A percentile compares a stretch with the other conserved stretches of the same genome.
Evolutionary conservation across 2,797 vertebrate genomes (phyloP).

Genomic region (Spheniscus humboldti): DNA sequence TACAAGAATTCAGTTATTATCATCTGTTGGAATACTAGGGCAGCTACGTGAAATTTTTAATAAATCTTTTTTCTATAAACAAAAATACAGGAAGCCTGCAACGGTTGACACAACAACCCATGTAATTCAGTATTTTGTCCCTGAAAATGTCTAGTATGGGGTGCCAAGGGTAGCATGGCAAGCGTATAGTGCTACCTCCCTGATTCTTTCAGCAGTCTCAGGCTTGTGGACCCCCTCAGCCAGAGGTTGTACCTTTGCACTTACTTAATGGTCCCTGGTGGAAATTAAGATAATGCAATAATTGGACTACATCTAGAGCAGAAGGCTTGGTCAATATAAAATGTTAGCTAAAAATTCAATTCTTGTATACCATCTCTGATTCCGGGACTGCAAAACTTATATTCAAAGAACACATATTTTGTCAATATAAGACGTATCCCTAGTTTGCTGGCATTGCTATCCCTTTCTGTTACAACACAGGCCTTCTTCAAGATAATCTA

Average conservation of each 20-base stretch:
- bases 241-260: background rate
- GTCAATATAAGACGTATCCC: background rate
- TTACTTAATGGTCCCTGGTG: background rate
- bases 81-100: background rate
- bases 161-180: background rate
- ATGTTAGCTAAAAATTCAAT: background rate
- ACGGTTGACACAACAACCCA: background rate
- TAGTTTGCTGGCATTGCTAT: background rate
- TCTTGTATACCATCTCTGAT: background rate
- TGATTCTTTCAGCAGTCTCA: background rate
- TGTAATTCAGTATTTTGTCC: background rate
- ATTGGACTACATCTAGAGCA: background rate
- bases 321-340: background rate
- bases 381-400: background rate
- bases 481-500: background rate
- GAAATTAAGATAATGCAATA: background rate
- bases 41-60: background rate
- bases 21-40: background rate
- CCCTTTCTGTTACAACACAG: background rate
- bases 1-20: conserved; percentile 5
- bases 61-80: background rate
- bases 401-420: background rate
- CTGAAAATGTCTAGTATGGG: background rate
- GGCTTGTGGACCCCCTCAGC: background rate
- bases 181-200: background rate